Base-by-base conservation (phyloP, 2,888 invertebrate genomes). In the Drosophila nr. perissopoda region DNA sequence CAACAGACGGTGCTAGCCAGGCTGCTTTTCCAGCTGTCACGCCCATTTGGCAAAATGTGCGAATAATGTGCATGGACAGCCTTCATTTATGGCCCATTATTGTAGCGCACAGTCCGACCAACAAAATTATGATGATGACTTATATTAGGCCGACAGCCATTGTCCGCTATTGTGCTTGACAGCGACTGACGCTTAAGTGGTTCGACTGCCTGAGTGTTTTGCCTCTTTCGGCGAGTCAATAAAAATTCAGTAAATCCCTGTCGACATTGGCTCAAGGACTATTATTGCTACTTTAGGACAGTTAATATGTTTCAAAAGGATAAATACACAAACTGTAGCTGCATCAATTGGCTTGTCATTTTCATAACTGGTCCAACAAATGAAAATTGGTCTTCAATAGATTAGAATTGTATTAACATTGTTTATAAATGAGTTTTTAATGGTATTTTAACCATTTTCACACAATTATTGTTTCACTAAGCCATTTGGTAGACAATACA, bases 261-360 rank as follows among this genome's bases (percentile, higher is more conserved):
- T 89, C 85, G 81, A 89, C 88, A 84, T 89, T 75, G 91, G 88
- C 88, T 87, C 88, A 87, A 90, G 90, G 72, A 89, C 82, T 82
- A 90, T 90, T 91, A 89, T 87, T 75, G 85, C 82, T 69, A 89
- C 80, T 89, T 87, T 87, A 82, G 87, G 82, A 74, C 75, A 68
- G 74, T 71, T 77, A 76, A 73, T 84, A 74, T 68, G 42, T 74
- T 79, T 74, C 69, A 71, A 76, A 82, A 70, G 85, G 79, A 84
- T 89, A 83, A 83, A 77, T 72, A 83, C 69, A 56, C 69, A 75
- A 58, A 29, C 16, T 54, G 18, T 25, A 31, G 13, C 58, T 49
- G 40, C 60, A 67, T 59, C 73, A 54, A 77, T 61, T 68, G 76
- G 58, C 53, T 70, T 80, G 66, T 61, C 68, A 70, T 42, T 53